Base-by-base conservation (phyloP, 2,888 invertebrate species). In the Lasioglossum marginatum region DNA sequence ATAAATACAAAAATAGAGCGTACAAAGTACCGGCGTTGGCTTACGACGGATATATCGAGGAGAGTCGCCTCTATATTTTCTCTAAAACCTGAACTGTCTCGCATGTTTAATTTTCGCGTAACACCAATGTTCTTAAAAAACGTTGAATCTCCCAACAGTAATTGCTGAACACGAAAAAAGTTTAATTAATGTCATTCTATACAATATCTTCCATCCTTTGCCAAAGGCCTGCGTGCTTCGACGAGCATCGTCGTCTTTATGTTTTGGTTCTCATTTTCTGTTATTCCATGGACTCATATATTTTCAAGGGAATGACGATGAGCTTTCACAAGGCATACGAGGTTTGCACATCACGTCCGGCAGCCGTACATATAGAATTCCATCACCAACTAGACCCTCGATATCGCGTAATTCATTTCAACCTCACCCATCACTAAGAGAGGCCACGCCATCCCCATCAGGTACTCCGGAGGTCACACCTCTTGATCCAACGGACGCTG, bases 341-440 rank as follows among this genome's bases (percentile, higher is more conserved):
- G 96, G 97, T 92, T 96, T 98, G 89, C 97, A 98, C 95, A 98
- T 98, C 90, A 97, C 98, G 19, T 98, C 98, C 52, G 98, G 98
- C 81, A 98, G 97, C 94, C 96, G 98, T 85, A 98, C 98, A 12
- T 98, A 98, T 95, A 97, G 98, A 94, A 98, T 98, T 95, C 98
- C 98, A 37, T 98, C 98, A 71, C 98, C 98, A 31, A 98, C 98
- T 76, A 96, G 98, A 83, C 98, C 98, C 2, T 96, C 97, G 86
- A 96, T 96, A 90, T 96, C 97, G 87, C 96, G 97, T 78, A 97
- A 97, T 94, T 97, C 97, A 83, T 97, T 98, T 96, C 97, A 97
- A 94, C 96, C 95, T 73, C 94, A 94, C 80, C 88, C 94, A 40
- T 94, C 94, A 78, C 82, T 94, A 73, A 91, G 94, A 90, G 91